Conservation (phyloP, 2,888 invertebrate species). For the Nemotelus nigrinus region DNA sequence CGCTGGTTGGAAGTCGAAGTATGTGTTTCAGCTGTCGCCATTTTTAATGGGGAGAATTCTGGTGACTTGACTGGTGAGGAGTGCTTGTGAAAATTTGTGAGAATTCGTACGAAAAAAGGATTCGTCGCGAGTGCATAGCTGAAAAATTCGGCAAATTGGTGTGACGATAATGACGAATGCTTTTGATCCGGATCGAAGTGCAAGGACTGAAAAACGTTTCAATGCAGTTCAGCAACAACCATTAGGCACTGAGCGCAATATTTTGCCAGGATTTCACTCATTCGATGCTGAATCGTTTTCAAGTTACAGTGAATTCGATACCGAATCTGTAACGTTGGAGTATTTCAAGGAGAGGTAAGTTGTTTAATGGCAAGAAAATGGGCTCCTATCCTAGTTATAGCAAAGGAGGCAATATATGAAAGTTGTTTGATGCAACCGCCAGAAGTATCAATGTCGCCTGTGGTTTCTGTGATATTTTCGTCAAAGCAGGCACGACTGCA, state of each 20-base stretch:
- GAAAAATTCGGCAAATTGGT: slow-evolving; percentile 15
- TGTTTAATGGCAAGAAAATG: neutral
- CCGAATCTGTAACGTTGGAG: slow-evolving; percentile 67
- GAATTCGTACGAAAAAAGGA: neutral
- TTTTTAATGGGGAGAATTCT: slow-evolving; percentile 32
- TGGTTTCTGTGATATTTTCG: neutral
- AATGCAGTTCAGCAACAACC: slow-evolving; percentile 19
- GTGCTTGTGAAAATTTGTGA: neutral
- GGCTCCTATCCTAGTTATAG: neutral
- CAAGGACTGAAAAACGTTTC: slow-evolving; percentile 31
- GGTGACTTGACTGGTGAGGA: neutral
- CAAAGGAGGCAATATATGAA: neutral
- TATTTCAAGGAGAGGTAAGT: slow-evolving; percentile 67
- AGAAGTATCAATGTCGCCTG: neutral
- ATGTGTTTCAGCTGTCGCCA: slow-evolving; percentile 29
- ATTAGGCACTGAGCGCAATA: slow-evolving; percentile 54
- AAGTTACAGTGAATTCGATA: slow-evolving; percentile 69
- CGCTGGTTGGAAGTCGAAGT: neutral
- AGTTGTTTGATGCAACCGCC: neutral
- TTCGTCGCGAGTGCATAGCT: slow-evolving; percentile 23
- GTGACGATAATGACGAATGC: slow-evolving; percentile 49
- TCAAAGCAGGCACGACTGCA: neutral
- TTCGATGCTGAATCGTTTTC: slow-evolving; percentile 68
- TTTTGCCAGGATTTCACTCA: slow-evolving; percentile 66
- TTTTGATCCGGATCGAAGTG: slow-evolving; percentile 38